A percentile compares a stretch with the other conserved stretches of the same genome.
Evolutionary conservation across 2,797 vertebrate genomes (phyloP).

Genomic region (Sebastes vulpes): DNA sequence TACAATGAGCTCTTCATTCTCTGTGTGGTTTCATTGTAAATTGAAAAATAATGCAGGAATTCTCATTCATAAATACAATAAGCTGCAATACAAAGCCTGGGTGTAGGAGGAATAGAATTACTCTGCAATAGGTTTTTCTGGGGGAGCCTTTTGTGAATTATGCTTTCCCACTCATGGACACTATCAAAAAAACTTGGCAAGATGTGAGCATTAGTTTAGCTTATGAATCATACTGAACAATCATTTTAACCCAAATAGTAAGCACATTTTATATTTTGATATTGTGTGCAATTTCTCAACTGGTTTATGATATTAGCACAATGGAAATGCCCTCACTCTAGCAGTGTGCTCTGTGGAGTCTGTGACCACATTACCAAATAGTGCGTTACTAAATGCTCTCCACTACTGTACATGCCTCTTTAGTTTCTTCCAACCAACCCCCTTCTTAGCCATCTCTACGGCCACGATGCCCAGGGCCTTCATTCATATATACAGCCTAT

Average conservation of each 20-base stretch:
- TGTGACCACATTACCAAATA: constrained; percentile 79
- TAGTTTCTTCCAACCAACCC: constrained; percentile 13
- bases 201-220: not conserved
- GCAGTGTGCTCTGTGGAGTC: constrained; percentile 12
- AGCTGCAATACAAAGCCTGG: not conserved
- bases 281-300: not conserved
- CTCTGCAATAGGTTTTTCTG: constrained; percentile 3
- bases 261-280: constrained; percentile 8
- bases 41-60: constrained; percentile 57
- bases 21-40: constrained; percentile 35
- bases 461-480: constrained; percentile 19
- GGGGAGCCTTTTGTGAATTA: constrained; percentile 39
- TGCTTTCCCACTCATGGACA: constrained; percentile 29
- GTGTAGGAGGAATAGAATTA: constrained; percentile 57
- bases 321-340: constrained; percentile 10
- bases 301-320: constrained; percentile 15
- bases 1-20: constrained; percentile 42
- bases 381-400: constrained; percentile 73
- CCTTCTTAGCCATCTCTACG: not conserved
- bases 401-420: constrained; percentile 35
- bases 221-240: constrained; percentile 4
- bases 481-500: not conserved
- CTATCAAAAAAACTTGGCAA: constrained; percentile 1
- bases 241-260: not conserved
- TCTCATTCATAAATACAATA: constrained; percentile 62